These are phyloP conservation scores for Thera obeliscata DNA, from an alignment of 2,888 invertebrate species.

Conservation along the genomic window DNA sequence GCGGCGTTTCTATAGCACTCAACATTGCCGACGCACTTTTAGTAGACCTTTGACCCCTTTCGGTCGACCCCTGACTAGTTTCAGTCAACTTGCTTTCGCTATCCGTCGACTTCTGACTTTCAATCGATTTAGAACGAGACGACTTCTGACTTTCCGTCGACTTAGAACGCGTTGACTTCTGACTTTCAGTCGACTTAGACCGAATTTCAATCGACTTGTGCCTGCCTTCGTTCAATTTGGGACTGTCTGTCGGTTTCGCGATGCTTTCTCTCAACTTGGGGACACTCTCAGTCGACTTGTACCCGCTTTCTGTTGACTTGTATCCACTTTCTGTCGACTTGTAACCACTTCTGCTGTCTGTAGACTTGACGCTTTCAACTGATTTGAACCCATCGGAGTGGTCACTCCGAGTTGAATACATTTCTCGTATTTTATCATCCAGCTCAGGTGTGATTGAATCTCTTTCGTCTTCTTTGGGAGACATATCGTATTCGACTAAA, in stretches of 20 bases:
- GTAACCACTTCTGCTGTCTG: conserved; percentile 37
- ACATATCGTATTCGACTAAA: conserved; percentile 75
- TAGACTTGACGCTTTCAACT: conserved; percentile 56
- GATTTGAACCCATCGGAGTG: conserved; percentile 64
- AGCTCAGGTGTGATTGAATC: conserved; percentile 71
- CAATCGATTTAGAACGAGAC: conserved; percentile 5
- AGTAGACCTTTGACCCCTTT: conserved; percentile 24
- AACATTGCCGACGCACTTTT: conserved; percentile 10
- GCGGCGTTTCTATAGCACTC: neutral
- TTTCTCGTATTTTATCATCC: conserved; percentile 56
- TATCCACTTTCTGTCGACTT: conserved; percentile 41
- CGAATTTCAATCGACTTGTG: conserved; percentile 27
- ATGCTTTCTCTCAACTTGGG: conserved; percentile 33
- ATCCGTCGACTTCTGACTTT: conserved; percentile 8
- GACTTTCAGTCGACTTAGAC: conserved; percentile 22
- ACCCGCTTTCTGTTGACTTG: conserved; percentile 50
- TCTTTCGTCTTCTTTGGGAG: conserved; percentile 56
- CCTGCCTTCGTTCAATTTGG: conserved; percentile 24
- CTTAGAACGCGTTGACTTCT: neutral
- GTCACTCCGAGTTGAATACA: conserved; percentile 56
- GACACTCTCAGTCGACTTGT: conserved; percentile 49
- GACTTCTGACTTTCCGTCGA: conserved; percentile 10
- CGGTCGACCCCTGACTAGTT: conserved; percentile 29
- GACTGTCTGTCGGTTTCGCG: conserved; percentile 1
- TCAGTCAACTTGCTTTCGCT: conserved; percentile 18